Percentiles rank a stretch among this genome's conserved stretches.
Evolutionary conservation across 2,797 vertebrate species (phyloP).

Genomic region (Momotus momota): DNA sequence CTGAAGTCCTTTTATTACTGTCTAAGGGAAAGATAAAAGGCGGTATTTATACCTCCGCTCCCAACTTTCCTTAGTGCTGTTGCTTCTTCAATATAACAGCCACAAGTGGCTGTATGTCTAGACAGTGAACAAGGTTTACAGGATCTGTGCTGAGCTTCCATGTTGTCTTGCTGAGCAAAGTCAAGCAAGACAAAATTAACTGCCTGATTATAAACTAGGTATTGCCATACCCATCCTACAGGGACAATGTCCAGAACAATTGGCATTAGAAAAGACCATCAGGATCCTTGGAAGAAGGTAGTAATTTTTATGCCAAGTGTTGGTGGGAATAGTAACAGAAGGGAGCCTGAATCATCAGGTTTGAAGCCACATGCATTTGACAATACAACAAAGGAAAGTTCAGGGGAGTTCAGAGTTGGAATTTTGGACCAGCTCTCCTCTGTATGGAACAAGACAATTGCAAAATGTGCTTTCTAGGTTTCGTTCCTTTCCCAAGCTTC

Average conservation of each 20-base stretch:
- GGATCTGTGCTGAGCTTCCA: neutral
- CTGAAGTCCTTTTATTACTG: neutral
- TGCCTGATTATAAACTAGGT: neutral
- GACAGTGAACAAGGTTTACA: neutral
- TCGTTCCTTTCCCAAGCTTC: neutral
- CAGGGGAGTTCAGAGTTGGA: neutral
- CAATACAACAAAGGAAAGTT: neutral
- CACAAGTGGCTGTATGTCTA: accelerated
- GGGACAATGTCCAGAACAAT: neutral
- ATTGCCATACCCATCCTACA: neutral
- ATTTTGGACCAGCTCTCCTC: neutral
- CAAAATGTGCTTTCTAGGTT: neutral
- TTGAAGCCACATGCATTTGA: neutral
- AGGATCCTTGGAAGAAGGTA: neutral
- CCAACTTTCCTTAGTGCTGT: neutral
- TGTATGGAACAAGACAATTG: neutral
- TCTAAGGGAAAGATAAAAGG: neutral
- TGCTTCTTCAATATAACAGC: neutral
- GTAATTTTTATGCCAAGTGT: neutral
- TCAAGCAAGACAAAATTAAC: neutral
- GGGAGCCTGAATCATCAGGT: neutral
- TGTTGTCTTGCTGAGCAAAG: neutral
- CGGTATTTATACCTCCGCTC: neutral
- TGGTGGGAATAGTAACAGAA: neutral
- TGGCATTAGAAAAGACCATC: neutral